Percentiles rank a stretch among this genome's conserved stretches.
Evolutionary conservation across 2,888 invertebrate genomes (phyloP).

Genomic region (Thereva nobilitata): DNA sequence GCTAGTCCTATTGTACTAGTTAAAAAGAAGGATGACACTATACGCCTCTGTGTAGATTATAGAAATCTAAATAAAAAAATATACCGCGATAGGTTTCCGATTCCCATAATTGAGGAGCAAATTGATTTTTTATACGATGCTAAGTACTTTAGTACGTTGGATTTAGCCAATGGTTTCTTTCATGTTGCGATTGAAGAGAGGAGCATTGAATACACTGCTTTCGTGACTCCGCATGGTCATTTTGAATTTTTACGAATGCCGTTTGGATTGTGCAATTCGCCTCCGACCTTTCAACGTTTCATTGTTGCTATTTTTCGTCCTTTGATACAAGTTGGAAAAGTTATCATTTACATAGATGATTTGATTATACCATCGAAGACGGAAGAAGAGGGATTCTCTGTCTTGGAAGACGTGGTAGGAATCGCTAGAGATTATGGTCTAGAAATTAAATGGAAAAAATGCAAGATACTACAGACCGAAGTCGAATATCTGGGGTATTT

Average conservation of each 20-base stretch:
- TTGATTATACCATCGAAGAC: slow-evolving; percentile 22
- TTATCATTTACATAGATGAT: slow-evolving; percentile 26
- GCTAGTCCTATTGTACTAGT: slow-evolving; percentile 5
- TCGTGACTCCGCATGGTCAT: slow-evolving; percentile 3
- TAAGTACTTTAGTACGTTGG: slow-evolving; percentile 10
- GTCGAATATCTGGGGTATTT: slow-evolving; percentile 43
- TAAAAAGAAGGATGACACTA: not conserved
- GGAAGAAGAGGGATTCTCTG: slow-evolving; percentile 7
- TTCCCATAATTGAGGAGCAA: slow-evolving; percentile 3
- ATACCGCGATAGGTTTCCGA: not conserved
- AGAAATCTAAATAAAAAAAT: not conserved
- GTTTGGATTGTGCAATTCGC: slow-evolving; percentile 52
- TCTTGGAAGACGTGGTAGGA: not conserved
- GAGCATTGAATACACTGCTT: slow-evolving; percentile 12
- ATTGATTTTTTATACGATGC: slow-evolving; percentile 1
- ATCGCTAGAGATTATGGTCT: slow-evolving; percentile 36
- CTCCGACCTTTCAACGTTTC: slow-evolving; percentile 48
- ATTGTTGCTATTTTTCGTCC: slow-evolving; percentile 21
- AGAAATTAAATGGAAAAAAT: slow-evolving; percentile 43
- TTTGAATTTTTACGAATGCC: slow-evolving; percentile 42
- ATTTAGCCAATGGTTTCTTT: slow-evolving; percentile 3
- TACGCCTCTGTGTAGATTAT: slow-evolving; percentile 12
- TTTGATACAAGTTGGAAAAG: slow-evolving; percentile 16
- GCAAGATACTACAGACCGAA: slow-evolving; percentile 43
- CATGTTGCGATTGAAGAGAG: slow-evolving; percentile 5